Evolutionary conservation across 2,113 vertebrate species (phyloP).

Genomic region (Triplophysa tibetana): DNA sequence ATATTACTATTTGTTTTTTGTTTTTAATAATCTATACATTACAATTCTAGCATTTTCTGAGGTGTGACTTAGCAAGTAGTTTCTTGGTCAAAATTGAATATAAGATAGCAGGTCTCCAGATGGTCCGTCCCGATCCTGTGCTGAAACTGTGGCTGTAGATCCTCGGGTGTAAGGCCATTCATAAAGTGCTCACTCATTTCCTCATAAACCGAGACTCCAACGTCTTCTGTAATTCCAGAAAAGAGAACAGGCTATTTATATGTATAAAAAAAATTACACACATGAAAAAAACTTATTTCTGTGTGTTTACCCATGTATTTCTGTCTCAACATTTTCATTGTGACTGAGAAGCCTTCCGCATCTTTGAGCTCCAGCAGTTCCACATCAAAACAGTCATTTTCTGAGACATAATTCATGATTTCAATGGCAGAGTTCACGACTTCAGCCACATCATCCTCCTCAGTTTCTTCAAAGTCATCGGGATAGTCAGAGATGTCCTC

Average conservation of each 20-base stretch:
- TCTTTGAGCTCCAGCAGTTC: conserved; percentile 65
- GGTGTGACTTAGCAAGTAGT: conserved; percentile 37
- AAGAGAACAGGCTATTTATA: conserved; percentile 14
- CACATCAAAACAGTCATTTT: conserved; percentile 59
- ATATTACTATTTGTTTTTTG: not conserved
- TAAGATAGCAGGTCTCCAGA: conserved; percentile 66
- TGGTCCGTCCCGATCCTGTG: conserved; percentile 60
- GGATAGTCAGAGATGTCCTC: conserved; percentile 66
- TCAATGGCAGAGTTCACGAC: conserved; percentile 54
- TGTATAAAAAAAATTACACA: not conserved
- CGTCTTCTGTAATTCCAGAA: conserved; percentile 57
- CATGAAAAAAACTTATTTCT: not conserved
- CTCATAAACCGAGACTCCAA: conserved; percentile 58
- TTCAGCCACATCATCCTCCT: conserved; percentile 63
- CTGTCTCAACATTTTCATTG: conserved; percentile 67
- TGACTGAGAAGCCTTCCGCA: conserved; percentile 59
- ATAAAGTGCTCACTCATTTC: conserved; percentile 61
- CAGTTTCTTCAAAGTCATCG: conserved; percentile 78
- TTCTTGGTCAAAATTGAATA: conserved; percentile 66
- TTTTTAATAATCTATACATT: not conserved
- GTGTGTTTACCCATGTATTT: conserved; percentile 61
- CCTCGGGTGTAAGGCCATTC: conserved; percentile 61
- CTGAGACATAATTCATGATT: conserved; percentile 48
- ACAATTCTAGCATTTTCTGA: not conserved
- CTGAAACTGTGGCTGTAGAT: conserved; percentile 63